These are phyloP conservation scores for Plebejus anna DNA, from an alignment of 2,888 invertebrate species.

Conservation along the genomic window DNA sequence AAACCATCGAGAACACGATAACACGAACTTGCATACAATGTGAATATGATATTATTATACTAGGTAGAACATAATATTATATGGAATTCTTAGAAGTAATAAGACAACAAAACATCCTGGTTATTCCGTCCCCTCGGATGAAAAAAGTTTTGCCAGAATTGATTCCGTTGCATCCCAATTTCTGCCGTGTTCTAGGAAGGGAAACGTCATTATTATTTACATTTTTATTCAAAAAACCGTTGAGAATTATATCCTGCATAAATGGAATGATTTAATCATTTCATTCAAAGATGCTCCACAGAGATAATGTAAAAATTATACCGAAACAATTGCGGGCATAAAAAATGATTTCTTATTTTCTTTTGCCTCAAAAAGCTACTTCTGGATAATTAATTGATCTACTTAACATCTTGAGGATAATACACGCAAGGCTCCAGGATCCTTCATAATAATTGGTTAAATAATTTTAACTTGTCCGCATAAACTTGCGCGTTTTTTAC, in stretches of 20 bases:
- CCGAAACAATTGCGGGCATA: conserved; percentile 63
- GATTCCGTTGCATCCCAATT: background rate
- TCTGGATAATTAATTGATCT: conserved; percentile 34
- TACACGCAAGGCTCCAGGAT: conserved; percentile 11
- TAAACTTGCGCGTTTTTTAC: background rate
- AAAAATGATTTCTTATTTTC: conserved; percentile 61
- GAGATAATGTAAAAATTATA: conserved; percentile 68
- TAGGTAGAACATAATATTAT: background rate
- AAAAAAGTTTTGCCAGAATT: background rate
- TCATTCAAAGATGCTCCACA: conserved; percentile 59
- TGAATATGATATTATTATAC: background rate
- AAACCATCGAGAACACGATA: background rate
- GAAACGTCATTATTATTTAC: conserved; percentile 6
- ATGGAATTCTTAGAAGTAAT: background rate
- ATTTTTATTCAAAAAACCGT: conserved; percentile 36
- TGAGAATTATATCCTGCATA: conserved; percentile 41
- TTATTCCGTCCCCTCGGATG: background rate
- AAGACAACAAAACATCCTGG: background rate
- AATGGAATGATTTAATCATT: conserved; percentile 67
- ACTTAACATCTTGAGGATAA: conserved; percentile 31
- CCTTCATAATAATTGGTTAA: conserved; percentile 21
- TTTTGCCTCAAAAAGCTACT: conserved; percentile 54
- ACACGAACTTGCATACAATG: background rate
- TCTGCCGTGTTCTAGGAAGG: background rate
- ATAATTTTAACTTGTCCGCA: background rate